Evolutionary conservation across 2,888 invertebrate genomes (phyloP).

Genomic region (Arrhopalites spinosus): DNA sequence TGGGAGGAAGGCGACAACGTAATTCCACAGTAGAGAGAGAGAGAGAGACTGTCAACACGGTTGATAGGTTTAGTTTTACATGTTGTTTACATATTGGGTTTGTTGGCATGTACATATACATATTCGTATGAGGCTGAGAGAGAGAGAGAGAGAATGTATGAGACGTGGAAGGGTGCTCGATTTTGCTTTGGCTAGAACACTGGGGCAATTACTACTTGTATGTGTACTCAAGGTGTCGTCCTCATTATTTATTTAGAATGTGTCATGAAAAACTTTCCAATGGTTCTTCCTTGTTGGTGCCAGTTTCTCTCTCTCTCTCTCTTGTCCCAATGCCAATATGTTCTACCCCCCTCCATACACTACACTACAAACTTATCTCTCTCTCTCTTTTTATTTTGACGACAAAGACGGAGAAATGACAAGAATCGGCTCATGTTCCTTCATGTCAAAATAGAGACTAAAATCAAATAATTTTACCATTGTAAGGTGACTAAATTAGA

Average conservation of each 20-base stretch:
- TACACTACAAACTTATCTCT: not conserved
- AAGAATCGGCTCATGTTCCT: too few species aligned
- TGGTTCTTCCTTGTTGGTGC: not conserved
- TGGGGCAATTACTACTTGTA: constrained; percentile 18
- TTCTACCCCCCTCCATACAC: not conserved
- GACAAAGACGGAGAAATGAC: too few species aligned
- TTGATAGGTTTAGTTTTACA: not conserved
- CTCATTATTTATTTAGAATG: constrained; percentile 26
- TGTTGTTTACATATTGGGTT: not conserved
- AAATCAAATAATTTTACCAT: too few species aligned
- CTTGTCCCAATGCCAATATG: not conserved
- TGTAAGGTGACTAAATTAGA: too few species aligned
- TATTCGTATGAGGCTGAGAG: not conserved
- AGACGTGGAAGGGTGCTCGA: not conserved
- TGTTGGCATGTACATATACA: not conserved
- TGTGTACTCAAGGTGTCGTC: constrained; percentile 33
- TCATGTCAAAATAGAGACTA: too few species aligned
- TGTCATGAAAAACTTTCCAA: constrained; percentile 8
- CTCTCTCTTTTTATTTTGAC: not conserved
- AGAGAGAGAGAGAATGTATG: not conserved
- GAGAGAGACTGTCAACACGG: too few species aligned
- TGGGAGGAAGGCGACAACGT: constrained; percentile 12
- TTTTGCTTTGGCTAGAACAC: not conserved
- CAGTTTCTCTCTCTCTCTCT: not conserved
- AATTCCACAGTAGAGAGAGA: too few species aligned